phyloP scores from a whole-genome alignment of 2,113 vertebrate species.

The Lontra canadensis region DNA sequence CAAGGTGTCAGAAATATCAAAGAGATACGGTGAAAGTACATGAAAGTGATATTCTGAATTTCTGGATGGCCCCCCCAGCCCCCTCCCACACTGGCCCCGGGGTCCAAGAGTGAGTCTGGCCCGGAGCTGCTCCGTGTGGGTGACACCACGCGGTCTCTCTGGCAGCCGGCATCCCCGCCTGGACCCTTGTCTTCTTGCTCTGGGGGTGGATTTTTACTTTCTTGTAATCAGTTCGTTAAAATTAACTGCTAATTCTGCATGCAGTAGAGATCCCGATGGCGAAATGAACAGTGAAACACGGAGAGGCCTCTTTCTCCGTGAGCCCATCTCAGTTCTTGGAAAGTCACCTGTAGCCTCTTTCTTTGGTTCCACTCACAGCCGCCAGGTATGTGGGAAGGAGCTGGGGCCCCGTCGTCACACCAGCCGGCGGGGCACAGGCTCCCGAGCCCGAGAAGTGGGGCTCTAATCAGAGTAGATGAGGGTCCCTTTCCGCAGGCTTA shows the following conservation, averaged over 20 bases:
- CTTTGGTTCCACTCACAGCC: neutral
- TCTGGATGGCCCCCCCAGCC: accelerated
- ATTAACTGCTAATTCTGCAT: neutral
- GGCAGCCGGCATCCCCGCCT: no score
- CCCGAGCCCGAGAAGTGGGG: neutral
- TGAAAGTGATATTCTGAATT: neutral
- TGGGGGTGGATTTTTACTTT: neutral
- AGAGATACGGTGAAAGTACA: neutral
- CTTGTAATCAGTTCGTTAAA: neutral
- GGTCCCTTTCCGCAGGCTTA: no score
- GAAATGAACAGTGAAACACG: neutral
- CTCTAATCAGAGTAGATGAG: accelerated
- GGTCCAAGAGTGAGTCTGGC: neutral
- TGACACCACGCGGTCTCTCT: neutral
- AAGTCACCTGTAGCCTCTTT: neutral
- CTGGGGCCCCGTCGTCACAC: no score
- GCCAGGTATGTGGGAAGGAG: no score
- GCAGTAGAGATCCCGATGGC: neutral
- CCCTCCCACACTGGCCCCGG: neutral
- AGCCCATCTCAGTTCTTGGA: neutral
- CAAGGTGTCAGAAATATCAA: neutral
- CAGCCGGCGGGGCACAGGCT: no score
- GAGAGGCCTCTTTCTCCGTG: neutral
- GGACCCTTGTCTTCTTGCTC: neutral
- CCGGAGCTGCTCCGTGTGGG: neutral